Base-by-base conservation (phyloP, 2,113 vertebrate genomes). In the Benthochromis sp. region DNA sequence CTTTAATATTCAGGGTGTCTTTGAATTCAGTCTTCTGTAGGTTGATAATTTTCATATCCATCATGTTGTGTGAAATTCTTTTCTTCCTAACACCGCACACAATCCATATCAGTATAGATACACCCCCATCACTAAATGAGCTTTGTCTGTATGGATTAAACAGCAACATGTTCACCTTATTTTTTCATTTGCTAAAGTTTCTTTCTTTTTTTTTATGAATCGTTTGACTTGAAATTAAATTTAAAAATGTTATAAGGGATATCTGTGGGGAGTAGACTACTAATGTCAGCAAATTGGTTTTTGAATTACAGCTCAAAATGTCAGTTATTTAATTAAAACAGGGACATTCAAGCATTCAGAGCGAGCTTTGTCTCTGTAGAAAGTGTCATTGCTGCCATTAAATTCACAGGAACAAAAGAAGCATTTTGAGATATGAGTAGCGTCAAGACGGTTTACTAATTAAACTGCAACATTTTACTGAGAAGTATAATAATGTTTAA, bases 381-480 rank as follows among this genome's bases (percentile, higher is more conserved):
- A 31, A 50, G 45, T 50, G 0, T 31, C 17, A 50, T 31, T 52
- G 9, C 45, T 78, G 0, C 27, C 10, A 50, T 34, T 50, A 50
- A 78, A 52, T 78, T 50, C 7, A 52, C 24, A 52, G 16, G 45
- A 52, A 52, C 71, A 78, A 47, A 76, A 76, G 4, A 76, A 76
- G n/a, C 16, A 47, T 47, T 50, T 31, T 78, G 9, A 19, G 45
- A 8, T 11, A 12, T 1, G 9, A 27, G 27, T 78, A 31, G 27
- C 31, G 40, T 50, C 3, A 8, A 50, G 27, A 78, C 0, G 0
- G 0, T 27, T 54, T 31, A 31, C 21, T 5, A 73, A 2, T 29
- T 36, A 29, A 73, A 76, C 71, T 47, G 13, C 21, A 47, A 47
- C 9, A 8, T 76, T 76, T 45, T 45, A 10, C 69, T 66, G n/a